Conservation (phyloP, 2,888 invertebrate genomes). For the Xestia xanthographa region DNA sequence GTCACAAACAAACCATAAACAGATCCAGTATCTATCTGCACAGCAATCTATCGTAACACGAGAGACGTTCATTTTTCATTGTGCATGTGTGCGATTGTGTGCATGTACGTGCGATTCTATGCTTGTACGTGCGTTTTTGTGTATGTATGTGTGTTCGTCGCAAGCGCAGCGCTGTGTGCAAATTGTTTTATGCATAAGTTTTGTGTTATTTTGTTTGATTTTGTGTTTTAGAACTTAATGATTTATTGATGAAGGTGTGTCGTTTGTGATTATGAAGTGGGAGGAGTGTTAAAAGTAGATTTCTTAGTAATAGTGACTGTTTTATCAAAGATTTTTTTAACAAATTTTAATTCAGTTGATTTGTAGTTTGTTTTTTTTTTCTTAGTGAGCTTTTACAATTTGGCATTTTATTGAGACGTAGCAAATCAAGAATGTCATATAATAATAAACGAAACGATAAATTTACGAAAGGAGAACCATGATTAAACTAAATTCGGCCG, state of each 20-base stretch:
- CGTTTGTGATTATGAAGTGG: conserved; percentile 14
- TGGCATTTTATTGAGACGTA: background rate
- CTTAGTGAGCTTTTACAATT: background rate
- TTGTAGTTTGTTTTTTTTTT: background rate
- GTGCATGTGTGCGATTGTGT: conserved; percentile 43
- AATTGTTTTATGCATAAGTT: conserved; percentile 59
- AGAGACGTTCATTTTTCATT: conserved; percentile 73
- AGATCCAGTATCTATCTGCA: conserved; percentile 69
- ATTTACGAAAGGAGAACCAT: background rate
- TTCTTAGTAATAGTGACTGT: background rate
- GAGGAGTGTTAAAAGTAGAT: background rate
- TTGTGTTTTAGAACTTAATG: conserved; percentile 6
- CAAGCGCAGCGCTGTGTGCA: conserved; percentile 55
- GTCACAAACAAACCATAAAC: conserved; percentile 70
- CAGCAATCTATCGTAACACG: conserved; percentile 75
- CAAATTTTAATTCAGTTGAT: background rate
- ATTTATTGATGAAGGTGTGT: conserved; percentile 40
- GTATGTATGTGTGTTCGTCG: conserved; percentile 51
- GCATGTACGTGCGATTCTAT: conserved; percentile 35
- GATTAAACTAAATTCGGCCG: background rate
- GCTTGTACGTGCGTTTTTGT: conserved; percentile 22
- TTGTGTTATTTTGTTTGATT: conserved; percentile 41
- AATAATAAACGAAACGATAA: background rate
- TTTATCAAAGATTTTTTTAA: background rate
- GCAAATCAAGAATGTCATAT: background rate